Evolutionary conservation across 2,888 invertebrate species (phyloP).

Genomic region (Malthinus seriepunctatus): DNA sequence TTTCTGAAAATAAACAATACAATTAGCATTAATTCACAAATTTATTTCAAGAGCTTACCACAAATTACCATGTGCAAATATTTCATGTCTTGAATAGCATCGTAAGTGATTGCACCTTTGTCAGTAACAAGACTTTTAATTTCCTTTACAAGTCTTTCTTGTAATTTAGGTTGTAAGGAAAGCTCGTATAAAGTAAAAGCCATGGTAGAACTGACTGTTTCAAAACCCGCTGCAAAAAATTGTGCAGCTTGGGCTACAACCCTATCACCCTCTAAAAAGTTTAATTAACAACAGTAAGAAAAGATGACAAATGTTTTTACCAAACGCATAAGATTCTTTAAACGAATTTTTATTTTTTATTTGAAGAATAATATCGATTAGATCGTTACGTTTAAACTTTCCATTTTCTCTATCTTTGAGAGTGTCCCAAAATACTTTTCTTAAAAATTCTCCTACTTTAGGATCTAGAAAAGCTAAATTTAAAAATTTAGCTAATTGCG

Average conservation of each 20-base stretch:
- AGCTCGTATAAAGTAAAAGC: slow-evolving; percentile 62
- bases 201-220: slow-evolving; percentile 63
- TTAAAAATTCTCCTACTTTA: slow-evolving; percentile 39
- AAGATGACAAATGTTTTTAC: not conserved
- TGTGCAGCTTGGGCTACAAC: slow-evolving; percentile 63
- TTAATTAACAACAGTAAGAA: not conserved
- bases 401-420: slow-evolving; percentile 39
- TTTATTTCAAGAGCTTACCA: slow-evolving; percentile 24
- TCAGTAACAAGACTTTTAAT: slow-evolving; percentile 50
- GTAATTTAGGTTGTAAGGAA: slow-evolving; percentile 58
- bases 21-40: not conserved
- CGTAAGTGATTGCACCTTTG: slow-evolving; percentile 49
- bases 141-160: slow-evolving; percentile 58
- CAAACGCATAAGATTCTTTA: not conserved
- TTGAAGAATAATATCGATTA: slow-evolving; percentile 42
- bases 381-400: slow-evolving; percentile 42
- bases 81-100: slow-evolving; percentile 52
- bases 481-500: slow-evolving; percentile 36
- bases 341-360: not conserved
- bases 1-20: slow-evolving; percentile 46
- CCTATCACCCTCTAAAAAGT: slow-evolving; percentile 58
- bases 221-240: slow-evolving; percentile 65
- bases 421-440: slow-evolving; percentile 41
- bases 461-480: slow-evolving; percentile 39
- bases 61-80: not conserved